These are phyloP conservation scores for Drosophila arawakana DNA, from an alignment of 1,140 invertebrate genomes.

Conservation along the genomic window DNA sequence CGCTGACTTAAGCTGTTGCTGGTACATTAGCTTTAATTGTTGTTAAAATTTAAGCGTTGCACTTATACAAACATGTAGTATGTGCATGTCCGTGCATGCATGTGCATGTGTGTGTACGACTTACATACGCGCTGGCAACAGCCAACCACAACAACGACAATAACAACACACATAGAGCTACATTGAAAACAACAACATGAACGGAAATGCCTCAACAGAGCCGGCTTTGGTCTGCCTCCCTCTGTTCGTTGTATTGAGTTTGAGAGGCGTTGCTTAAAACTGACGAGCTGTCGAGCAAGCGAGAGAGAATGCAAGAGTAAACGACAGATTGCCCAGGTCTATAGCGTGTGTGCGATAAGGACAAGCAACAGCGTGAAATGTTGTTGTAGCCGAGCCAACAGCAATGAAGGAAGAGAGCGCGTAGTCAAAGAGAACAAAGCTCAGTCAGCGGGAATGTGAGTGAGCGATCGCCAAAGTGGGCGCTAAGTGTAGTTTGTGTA, in stretches of 20 bases:
- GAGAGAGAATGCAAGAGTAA: constrained; percentile 43
- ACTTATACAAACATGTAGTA: constrained; percentile 20
- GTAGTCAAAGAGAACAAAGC: no score
- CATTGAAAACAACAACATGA: constrained; percentile 51
- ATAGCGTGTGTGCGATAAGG: constrained; percentile 66
- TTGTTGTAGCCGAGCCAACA: constrained; percentile 14
- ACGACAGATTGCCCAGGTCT: constrained; percentile 28
- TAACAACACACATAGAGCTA: constrained; percentile 20
- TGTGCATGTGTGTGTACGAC: constrained; percentile 4
- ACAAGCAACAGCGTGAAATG: constrained; percentile 33
- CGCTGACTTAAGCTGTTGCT: neutral
- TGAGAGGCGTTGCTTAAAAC: constrained; percentile 79
- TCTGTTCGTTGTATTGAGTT: constrained; percentile 40
- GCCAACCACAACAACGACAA: constrained; percentile 67
- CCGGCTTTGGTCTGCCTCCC: constrained; percentile 51
- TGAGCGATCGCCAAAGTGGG: constrained; percentile 21
- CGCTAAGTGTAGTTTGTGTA: constrained; percentile 38
- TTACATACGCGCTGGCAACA: constrained; percentile 35
- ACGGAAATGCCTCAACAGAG: constrained; percentile 45
- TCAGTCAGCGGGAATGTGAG: neutral
- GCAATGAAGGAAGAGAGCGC: constrained; percentile 34
- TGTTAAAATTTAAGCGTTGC: constrained; percentile 24
- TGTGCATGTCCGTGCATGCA: neutral
- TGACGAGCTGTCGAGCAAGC: constrained; percentile 22
- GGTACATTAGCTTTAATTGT: constrained; percentile 27